Percentiles rank a stretch among this genome's conserved stretches.
Evolutionary conservation across 2,113 vertebrate genomes (phyloP).

Genomic region (Vidua macroura): DNA sequence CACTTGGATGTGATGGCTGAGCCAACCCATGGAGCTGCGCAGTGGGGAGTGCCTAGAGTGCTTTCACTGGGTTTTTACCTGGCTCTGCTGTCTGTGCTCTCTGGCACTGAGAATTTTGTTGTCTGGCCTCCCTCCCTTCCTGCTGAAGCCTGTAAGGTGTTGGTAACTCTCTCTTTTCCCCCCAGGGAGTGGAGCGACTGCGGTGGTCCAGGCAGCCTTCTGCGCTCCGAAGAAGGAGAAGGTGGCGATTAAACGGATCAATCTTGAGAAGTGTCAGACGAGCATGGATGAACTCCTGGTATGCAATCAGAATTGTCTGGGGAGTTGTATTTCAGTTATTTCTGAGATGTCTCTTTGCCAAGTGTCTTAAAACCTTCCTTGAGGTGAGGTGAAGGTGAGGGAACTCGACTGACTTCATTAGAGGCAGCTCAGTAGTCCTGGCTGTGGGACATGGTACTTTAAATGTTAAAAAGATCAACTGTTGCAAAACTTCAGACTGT

Average conservation of each 20-base stretch:
- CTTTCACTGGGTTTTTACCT: neutral
- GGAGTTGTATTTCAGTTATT: neutral
- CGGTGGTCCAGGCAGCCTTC: slow-evolving; percentile 91
- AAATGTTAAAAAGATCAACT: neutral
- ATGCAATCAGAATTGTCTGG: slow-evolving; percentile 8
- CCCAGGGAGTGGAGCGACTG: slow-evolving; percentile 84
- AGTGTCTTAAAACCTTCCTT: neutral
- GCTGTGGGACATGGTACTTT: neutral
- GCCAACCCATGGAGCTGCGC: neutral
- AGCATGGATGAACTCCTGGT: slow-evolving; percentile 98
- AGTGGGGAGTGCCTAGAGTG: neutral
- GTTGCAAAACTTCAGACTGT: neutral
- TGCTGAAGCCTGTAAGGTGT: accelerated
- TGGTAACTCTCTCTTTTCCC: slow-evolving; percentile 13
- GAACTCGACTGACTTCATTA: neutral
- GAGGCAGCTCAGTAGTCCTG: neutral
- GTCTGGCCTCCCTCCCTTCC: neutral
- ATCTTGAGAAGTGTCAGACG: slow-evolving; percentile 95
- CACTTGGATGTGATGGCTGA: neutral
- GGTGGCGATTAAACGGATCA: slow-evolving; percentile 95
- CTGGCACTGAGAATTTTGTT: neutral
- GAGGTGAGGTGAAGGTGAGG: neutral
- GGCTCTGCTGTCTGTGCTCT: neutral
- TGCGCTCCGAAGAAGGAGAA: slow-evolving; percentile 91
- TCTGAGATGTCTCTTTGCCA: neutral